Evolutionary conservation across 2,797 vertebrate species (phyloP).

Genomic region (Synanceia verrucosa): DNA sequence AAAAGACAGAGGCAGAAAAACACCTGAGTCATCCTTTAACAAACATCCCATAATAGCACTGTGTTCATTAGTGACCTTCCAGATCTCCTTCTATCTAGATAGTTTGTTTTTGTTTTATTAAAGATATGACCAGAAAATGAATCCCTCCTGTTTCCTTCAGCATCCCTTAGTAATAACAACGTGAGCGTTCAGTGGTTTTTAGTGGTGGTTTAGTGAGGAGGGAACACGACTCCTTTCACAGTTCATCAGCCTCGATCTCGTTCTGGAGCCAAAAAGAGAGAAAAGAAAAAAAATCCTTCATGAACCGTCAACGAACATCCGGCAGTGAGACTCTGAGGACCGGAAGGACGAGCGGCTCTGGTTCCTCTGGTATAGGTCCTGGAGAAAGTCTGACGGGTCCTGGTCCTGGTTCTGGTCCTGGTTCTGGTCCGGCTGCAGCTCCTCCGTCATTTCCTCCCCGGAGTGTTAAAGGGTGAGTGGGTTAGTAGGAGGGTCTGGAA

Average conservation of each 20-base stretch:
- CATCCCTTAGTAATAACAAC: no score
- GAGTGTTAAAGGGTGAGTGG: conserved; percentile 39
- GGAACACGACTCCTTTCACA: conserved; percentile 43
- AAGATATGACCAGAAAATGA: conserved; percentile 55
- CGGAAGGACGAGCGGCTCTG: background rate
- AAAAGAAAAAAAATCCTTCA: conserved; percentile 74
- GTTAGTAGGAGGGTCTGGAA: conserved; percentile 52
- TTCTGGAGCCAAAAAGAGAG: conserved; percentile 15
- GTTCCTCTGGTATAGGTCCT: conserved; percentile 3
- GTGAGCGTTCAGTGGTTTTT: no score
- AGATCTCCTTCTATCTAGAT: conserved; percentile 24
- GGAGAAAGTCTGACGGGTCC: background rate
- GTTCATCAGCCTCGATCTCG: conserved; percentile 5
- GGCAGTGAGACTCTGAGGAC: conserved; percentile 46
- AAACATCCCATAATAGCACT: conserved; percentile 34
- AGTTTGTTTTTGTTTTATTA: conserved; percentile 23
- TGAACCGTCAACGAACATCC: conserved; percentile 53
- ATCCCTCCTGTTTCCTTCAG: conserved; percentile 69
- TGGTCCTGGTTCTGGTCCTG: no score
- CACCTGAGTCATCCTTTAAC: background rate
- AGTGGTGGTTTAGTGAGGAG: conserved; percentile 58
- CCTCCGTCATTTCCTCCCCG: conserved; percentile 61
- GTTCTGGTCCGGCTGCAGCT: conserved; percentile 35
- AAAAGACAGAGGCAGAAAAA: background rate
- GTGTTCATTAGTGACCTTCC: conserved; percentile 14